Evolutionary conservation across 2,888 invertebrate species (phyloP), one percentile per base, ranked within the genome.

Genomic region (Sminthurides aquaticus): DNA sequence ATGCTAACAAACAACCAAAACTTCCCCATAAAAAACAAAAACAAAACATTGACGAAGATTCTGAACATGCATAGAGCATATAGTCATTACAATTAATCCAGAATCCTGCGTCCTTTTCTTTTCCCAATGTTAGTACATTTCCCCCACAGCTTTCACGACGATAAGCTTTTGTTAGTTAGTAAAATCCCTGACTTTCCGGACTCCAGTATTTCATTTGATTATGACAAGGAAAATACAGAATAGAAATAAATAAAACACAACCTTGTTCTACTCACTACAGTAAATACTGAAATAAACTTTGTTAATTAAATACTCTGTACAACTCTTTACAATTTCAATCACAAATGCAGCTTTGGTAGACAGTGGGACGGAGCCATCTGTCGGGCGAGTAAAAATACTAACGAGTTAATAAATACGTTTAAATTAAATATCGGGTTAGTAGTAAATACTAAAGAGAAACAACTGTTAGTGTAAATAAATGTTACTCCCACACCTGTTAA

Each of bases 301-400:
- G n/a, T n/a, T n/a, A n/a, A n/a, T n/a, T n/a, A n/a, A n/a, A n/a
- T n/a, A n/a, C n/a, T n/a, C 43, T 34, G 5, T 34, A 34, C 43
- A 34, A 15, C 15, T 34, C 43, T 34, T 5, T 34, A 34, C 43
- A 34, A n/a, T 34, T 5, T 34, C 43, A 34, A 65, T 66, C 66
- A 66, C 66, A 66, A 65, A 65, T 66, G 56, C 59, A 66, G 66
- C 66, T 66, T 65, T 66, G 62, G 48, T 66, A 59, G 62, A 61
- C 66, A 56, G 15, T 34, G 43, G 8, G 8, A 11, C 43, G 43
- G 43, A 15, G 43, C 15, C 43, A 34, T 34, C 8, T n/a, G n/a
- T n/a, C n/a, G n/a, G n/a, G n/a, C n/a, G n/a, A n/a, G n/a, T n/a
- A 34, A 34, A 34, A 34, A 34, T 34, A 34, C 15, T 34, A 34